These are phyloP conservation scores for Planococcus citri DNA, from an alignment of 1,140 invertebrate genomes.

Conservation along the genomic window DNA sequence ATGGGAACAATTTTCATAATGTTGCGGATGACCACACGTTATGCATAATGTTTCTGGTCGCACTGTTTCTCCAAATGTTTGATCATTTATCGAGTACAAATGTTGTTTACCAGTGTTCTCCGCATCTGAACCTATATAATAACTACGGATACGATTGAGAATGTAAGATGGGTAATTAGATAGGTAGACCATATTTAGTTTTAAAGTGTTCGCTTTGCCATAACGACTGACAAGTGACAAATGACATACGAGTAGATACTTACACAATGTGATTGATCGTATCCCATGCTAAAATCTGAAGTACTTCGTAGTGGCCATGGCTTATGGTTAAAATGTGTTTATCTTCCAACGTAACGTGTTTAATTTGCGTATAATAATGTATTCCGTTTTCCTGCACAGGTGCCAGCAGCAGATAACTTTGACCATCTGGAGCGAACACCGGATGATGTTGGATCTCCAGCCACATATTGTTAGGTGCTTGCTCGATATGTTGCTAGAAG, in stretches of 20 bases:
- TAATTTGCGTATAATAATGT: conserved; percentile 79
- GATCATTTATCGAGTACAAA: conserved; percentile 60
- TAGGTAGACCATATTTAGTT: too few relatives aligned
- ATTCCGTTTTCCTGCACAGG: conserved; percentile 65
- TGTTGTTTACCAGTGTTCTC: conserved; percentile 70
- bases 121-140: conserved; percentile 65
- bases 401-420: conserved; percentile 69
- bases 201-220: too few relatives aligned
- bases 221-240: too few relatives aligned
- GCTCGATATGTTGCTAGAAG: conserved; percentile 56
- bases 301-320: conserved; percentile 74
- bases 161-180: too few relatives aligned
- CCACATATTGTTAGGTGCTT: conserved; percentile 65
- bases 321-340: conserved; percentile 73
- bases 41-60: conserved; percentile 61
- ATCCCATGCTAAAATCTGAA: conserved; percentile 72
- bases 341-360: conserved; percentile 67
- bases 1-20: conserved; percentile 67
- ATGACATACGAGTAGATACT: too few relatives aligned
- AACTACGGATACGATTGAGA: conserved; percentile 39
- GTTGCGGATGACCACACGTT: conserved; percentile 56
- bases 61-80: conserved; percentile 52
- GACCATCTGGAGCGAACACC: conserved; percentile 66
- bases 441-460: conserved; percentile 70
- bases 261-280: conserved; percentile 68